Conservation (phyloP, 2,888 invertebrate genomes). For the Tiliacea citrago region DNA sequence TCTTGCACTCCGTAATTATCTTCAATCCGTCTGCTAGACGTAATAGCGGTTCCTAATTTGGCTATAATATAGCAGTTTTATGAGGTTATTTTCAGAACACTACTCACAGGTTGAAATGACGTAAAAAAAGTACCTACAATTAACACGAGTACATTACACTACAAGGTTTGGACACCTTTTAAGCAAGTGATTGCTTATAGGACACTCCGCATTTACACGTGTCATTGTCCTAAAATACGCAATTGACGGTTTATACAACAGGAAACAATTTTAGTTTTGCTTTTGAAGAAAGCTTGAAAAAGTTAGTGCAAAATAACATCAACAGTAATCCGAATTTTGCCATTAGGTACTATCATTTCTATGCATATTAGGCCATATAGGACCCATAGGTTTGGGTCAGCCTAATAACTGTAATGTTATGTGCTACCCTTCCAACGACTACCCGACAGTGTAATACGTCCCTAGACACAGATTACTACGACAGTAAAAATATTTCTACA, state of each 20-base stretch:
- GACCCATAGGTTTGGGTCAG: background rate
- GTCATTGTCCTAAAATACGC: background rate
- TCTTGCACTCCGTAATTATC: too few relatives aligned
- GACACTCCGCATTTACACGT: background rate
- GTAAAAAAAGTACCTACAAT: too few relatives aligned
- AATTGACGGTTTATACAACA: background rate
- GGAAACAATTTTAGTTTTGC: background rate
- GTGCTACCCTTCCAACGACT: background rate
- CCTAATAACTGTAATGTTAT: constrained; percentile 12
- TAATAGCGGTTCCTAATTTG: background rate
- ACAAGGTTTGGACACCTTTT: too few relatives aligned
- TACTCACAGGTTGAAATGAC: too few relatives aligned
- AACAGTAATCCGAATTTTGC: background rate
- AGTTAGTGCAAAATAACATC: background rate
- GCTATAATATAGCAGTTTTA: background rate
- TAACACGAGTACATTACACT: too few relatives aligned
- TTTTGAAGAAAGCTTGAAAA: background rate
- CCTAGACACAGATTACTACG: constrained; percentile 14
- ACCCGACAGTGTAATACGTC: constrained; percentile 16
- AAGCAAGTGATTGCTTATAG: too few relatives aligned
- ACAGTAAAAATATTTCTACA: constrained; percentile 16
- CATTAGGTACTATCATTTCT: background rate
- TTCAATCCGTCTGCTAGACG: too few relatives aligned
- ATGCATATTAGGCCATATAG: background rate
- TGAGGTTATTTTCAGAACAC: background rate